These are phyloP conservation scores for Pseudochaenichthys georgianus DNA, from an alignment of 2,797 vertebrate species.

Conservation along the genomic window DNA sequence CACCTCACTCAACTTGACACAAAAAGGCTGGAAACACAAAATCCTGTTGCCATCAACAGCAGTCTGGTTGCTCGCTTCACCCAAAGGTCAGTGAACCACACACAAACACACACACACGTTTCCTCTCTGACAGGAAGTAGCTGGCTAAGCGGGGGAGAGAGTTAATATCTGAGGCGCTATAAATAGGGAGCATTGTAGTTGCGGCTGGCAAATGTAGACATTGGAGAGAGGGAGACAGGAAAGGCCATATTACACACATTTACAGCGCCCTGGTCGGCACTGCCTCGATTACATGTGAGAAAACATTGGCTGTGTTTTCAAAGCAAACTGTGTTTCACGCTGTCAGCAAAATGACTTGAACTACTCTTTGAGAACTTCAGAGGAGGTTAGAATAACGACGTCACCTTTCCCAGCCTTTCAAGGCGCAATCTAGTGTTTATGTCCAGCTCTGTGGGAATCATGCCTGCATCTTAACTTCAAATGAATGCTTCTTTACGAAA, in stretches of 20 bases:
- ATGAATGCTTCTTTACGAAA: neutral
- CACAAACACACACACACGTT: constrained; percentile 47
- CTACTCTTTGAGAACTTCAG: constrained; percentile 38
- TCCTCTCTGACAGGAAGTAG: constrained; percentile 80
- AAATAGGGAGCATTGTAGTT: constrained; percentile 82
- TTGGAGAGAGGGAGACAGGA: constrained; percentile 63
- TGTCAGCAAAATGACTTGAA: constrained; percentile 58
- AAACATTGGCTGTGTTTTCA: constrained; percentile 70
- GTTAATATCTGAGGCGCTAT: constrained; percentile 82
- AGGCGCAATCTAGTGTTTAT: constrained; percentile 14
- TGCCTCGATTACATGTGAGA: constrained; percentile 67
- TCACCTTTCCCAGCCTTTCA: constrained; percentile 36
- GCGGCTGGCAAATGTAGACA: constrained; percentile 41
- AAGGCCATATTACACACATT: constrained; percentile 65
- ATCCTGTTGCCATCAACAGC: constrained; percentile 64
- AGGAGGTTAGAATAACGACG: constrained; percentile 34
- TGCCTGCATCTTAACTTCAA: constrained; percentile 1
- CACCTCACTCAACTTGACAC: constrained; percentile 46
- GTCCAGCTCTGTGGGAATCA: constrained; percentile 15
- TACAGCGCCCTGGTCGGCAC: constrained; percentile 52
- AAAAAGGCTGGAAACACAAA: constrained; percentile 68
- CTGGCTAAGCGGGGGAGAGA: constrained; percentile 61
- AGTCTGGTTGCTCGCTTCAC: constrained; percentile 42
- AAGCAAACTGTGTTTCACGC: constrained; percentile 44
- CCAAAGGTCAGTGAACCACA: constrained; percentile 71